These are phyloP conservation scores for Drosophila histrio DNA, from an alignment of 2,888 invertebrate genomes.

Conservation along the genomic window DNA sequence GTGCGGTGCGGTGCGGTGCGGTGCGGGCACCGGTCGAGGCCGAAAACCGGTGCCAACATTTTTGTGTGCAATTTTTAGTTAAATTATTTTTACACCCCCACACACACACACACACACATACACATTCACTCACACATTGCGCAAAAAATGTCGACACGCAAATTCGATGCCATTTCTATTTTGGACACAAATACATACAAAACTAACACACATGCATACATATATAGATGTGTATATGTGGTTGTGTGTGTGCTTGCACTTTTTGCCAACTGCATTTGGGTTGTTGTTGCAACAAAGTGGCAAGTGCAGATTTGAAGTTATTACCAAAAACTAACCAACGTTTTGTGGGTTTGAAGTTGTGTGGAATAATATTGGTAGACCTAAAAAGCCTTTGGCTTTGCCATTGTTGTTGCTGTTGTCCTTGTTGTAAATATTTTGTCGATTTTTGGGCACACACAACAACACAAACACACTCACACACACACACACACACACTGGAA, in stretches of 20 bases:
- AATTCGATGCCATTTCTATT: constrained; percentile 67
- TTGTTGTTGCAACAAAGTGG: constrained; percentile 65
- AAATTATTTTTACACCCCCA: constrained; percentile 74
- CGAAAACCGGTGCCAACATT: constrained; percentile 62
- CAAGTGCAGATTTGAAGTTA: constrained; percentile 83
- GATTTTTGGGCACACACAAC: constrained; percentile 42
- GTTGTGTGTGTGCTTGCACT: constrained; percentile 35
- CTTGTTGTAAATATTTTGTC: constrained; percentile 51
- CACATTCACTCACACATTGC: background rate
- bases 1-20: constrained; percentile 8
- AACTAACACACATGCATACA: constrained; percentile 1
- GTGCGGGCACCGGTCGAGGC: constrained; percentile 27
- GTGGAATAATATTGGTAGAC: constrained; percentile 83
- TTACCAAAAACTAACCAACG: constrained; percentile 83
- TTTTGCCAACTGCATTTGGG: constrained; percentile 48
- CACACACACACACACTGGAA: background rate
- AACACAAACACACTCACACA: constrained; percentile 2
- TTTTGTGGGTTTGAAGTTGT: constrained; percentile 84
- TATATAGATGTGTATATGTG: background rate
- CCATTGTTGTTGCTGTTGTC: constrained; percentile 30
- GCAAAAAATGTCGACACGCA: constrained; percentile 38
- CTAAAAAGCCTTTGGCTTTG: constrained; percentile 77
- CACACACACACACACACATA: constrained; percentile 9
- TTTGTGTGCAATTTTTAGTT: constrained; percentile 79
- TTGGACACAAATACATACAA: constrained; percentile 24